Percentiles rank a stretch among this genome's conserved stretches.
Conservation (phyloP, 2,888 invertebrate genomes). For the Piscicola geometra region DNA sequence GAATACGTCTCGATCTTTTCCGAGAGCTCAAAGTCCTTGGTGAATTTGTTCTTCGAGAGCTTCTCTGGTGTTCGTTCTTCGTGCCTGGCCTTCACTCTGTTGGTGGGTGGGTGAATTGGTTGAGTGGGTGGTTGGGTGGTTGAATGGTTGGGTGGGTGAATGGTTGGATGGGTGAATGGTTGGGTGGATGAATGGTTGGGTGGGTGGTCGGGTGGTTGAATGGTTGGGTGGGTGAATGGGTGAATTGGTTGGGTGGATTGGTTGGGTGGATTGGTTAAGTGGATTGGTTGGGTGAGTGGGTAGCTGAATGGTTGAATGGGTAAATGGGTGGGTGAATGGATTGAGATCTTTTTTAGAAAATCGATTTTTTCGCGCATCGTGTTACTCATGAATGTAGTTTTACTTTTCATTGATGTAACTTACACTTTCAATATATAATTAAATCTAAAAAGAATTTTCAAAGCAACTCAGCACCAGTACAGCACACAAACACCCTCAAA, state of each 20-base stretch:
- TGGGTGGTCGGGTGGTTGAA: background rate
- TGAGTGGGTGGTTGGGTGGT: background rate
- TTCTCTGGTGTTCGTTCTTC: constrained; percentile 44
- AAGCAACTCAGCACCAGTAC: background rate
- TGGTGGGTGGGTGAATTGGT: background rate
- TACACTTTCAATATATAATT: background rate
- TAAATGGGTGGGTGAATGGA: too few species aligned
- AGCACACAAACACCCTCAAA: background rate
- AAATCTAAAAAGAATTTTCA: background rate
- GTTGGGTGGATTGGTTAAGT: background rate
- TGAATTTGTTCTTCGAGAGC: constrained; percentile 43
- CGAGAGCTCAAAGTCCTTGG: constrained; percentile 43
- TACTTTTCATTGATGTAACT: too few species aligned
- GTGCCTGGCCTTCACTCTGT: constrained; percentile 43
- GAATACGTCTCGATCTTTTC: constrained; percentile 44
- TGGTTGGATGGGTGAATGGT: background rate
- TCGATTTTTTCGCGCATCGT: too few species aligned
- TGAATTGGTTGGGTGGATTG: background rate
- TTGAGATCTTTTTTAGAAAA: too few species aligned
- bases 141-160: background rate
- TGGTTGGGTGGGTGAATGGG: background rate
- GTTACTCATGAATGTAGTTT: too few species aligned
- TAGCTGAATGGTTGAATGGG: background rate
- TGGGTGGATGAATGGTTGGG: background rate
- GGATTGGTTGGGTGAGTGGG: background rate